Base-by-base conservation (phyloP, 2,888 invertebrate genomes). In the Enchytraeus crypticus region DNA sequence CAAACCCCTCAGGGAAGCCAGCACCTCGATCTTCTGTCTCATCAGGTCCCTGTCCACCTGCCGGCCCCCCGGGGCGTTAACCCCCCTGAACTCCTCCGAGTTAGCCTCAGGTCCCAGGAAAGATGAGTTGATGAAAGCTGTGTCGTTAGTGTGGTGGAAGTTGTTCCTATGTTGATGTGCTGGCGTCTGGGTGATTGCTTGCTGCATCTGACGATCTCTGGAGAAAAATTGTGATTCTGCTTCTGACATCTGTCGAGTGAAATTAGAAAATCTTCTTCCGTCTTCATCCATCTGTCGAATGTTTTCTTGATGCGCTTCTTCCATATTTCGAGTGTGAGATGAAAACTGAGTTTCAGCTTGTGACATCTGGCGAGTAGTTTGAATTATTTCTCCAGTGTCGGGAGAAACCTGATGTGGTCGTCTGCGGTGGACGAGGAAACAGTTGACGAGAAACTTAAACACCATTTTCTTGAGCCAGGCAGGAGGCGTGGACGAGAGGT, bases 381-480 rank as follows among this genome's bases (percentile, higher is more conserved):
- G n/a, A n/a, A n/a, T n/a, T n/a, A n/a, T n/a, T 18, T 38, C 38
- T 38, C 18, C 11, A 18, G 38, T 14, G 11, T 38, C 38, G 38
- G 8, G 11, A 18, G 38, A 38, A 18, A 38, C 18, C 18, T 38
- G 38, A 18, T 14, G 11, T 8, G 8, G 11, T 14, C 18, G 8
- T 38, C 38, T 38, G 8, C 11, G 18, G 38, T 38, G 38, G 38
- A 18, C 11, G 11, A 18, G 8, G 8, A 38, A 14, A 18, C 38
- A 38, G 38, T 14, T 8, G 18, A 38, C 18, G 38, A 38, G 38
- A 18, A 38, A 14, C 21, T 65, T 58, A 34, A 65, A 60, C 23
- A 59, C 45, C 11, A 66, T 45, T 5, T 29, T 45, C 26, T 57
- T 43, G 4, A 66, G 58, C 66, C 66, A 66, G 29, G 63, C 58